Evolutionary conservation across 2,888 invertebrate species (phyloP), one percentile per base, ranked within the genome.

Genomic region (Microchrysa polita): DNA sequence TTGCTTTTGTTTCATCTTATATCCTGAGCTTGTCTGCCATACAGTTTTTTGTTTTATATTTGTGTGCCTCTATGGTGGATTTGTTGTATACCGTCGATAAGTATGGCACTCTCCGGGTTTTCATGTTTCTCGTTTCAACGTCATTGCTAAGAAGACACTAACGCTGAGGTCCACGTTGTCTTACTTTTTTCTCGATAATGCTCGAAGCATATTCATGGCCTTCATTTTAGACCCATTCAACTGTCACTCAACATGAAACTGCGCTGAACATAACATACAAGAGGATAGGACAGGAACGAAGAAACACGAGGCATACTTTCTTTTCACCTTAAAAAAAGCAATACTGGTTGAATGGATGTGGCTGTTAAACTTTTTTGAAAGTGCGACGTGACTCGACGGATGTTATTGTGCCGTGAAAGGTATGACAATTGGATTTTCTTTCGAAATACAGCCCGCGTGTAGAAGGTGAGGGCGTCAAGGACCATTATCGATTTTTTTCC

Each of bases 101-200:
- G 42, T 42, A 69, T 69, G 65, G 65, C 65, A 65, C 57, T 69
- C 55, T 18, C 20, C 23, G 40, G 52, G 22, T 57, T 34, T 34
- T 42, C 12, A 20, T 55, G 55, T 34, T 34, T 42, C 12, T 12
- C 40, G 55, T 34, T 34, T 18, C 22, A 22, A 34, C 69, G 22
- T 57, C 69, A 55, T 55, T 18, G 69, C 14, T 57, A 48, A 40
- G 52, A 16, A 20, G 48, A 9, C 40, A 69, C 57, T 55, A 16
- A 18, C 40, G 42, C 61, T 42, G 42, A 40, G 18, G 44, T 65
- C n/a, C 42, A 40, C 55, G 69, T 57, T 69, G 69, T 69, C 69
- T 69, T 57, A 69, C 69, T 69, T 69, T 69, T 69, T 69, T 67
- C 65, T 44, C 42, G 69, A 69, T 69, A 69, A 69, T 69, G 57